Base-by-base conservation (phyloP, 2,888 invertebrate species). In the Phytoseiulus persimilis region DNA sequence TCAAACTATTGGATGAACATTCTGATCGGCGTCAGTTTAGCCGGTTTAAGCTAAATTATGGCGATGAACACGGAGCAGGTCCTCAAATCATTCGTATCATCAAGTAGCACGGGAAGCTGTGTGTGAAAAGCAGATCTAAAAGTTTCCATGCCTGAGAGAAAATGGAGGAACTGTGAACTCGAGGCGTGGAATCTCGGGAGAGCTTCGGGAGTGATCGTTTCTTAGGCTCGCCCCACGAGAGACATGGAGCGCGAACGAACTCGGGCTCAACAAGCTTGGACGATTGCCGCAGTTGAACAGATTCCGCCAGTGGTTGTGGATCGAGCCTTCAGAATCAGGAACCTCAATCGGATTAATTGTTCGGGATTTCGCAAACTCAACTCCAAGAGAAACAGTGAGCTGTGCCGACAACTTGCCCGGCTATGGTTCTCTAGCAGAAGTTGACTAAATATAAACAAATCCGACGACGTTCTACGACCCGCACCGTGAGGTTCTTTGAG, bases 301-400 rank as follows among this genome's bases (percentile, higher is more conserved):
- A 65, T 65, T 65, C 65, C 65, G 65, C 14, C 23, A 14, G 65
- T 65, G 65, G 65, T 65, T 65, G 65, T 65, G 65, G 65, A 65
- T 65, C 65, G 65, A 65, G 65, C 65, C 65, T 65, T 65, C 65
- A 65, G 65, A 65, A 65, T 65, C 65, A 65, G 65, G 65, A 65
- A 23, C 65, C 65, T 23, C 65, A 18, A 65, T 65, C 65, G 65
- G 65, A 65, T 65, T 65, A 65, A 65, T 65, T 65, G 65, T 65
- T 65, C 65, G 28, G 65, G 65, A 65, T 65, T 28, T 65, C 65
- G 65, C 65, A 65, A 65, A 65, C 65, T 65, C 65, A 2, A 65
- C 65, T 65, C 65, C 65, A 65, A 65, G 65, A 65, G 65, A 65
- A 65, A 65, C 65, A 65, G 65, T 65, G 18, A 65, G 65, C 65